Conservation (phyloP, 2,888 invertebrate genomes). For the Drosophila niveifrons region DNA sequence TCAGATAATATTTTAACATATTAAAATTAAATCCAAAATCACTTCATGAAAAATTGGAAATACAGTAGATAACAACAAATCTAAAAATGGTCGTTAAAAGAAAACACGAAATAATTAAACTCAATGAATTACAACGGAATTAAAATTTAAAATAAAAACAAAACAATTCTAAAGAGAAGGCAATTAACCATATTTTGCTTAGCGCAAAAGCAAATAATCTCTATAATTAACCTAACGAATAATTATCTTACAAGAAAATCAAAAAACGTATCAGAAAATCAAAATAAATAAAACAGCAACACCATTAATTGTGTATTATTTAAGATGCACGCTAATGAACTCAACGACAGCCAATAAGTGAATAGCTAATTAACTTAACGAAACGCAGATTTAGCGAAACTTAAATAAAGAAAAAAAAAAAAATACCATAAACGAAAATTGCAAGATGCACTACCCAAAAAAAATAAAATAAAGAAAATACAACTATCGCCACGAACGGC, state of each 20-base stretch:
- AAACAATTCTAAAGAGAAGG: background rate
- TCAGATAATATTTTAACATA: no score
- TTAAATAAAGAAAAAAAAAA: background rate
- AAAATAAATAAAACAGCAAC: background rate
- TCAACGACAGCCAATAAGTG: background rate
- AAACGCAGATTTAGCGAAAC: background rate
- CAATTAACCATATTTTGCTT: background rate
- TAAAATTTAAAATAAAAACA: background rate
- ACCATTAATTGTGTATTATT: background rate
- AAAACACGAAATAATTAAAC: background rate
- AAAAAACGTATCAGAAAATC: background rate
- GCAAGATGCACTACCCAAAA: background rate
- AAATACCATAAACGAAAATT: background rate
- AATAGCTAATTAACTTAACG: slow-evolving; percentile 8
- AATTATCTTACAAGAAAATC: background rate
- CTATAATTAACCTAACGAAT: background rate
- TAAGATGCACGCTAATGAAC: background rate
- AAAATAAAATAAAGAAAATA: background rate
- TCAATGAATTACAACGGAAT: background rate
- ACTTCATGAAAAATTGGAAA: no score
- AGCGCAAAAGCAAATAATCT: background rate
- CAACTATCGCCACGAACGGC: background rate
- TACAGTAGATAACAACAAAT: no score
- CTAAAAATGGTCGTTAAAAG: no score
- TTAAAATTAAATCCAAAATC: no score